These are phyloP conservation scores for Apis cerana DNA, from an alignment of 1,140 invertebrate genomes.

Conservation along the genomic window DNA sequence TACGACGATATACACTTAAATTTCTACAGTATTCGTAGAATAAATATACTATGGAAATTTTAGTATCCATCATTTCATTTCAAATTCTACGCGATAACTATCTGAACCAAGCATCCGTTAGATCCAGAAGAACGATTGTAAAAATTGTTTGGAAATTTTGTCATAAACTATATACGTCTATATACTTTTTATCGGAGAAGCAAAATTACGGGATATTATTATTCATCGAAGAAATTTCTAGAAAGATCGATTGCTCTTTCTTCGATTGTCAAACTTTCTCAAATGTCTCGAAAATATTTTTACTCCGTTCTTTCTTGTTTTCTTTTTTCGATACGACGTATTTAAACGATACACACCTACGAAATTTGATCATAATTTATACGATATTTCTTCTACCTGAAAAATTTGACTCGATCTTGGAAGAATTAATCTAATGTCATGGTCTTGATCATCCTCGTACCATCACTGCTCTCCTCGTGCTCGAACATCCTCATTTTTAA, in stretches of 20 bases:
- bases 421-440: not conserved
- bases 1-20: not conserved
- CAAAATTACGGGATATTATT: not conserved
- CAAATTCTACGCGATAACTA: not conserved
- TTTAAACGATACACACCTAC: not conserved
- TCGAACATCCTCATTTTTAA: too few species aligned
- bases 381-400: not conserved
- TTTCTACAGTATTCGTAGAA: not conserved
- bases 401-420: not conserved
- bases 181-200: not conserved
- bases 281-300: not conserved
- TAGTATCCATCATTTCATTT: not conserved
- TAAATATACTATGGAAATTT: not conserved
- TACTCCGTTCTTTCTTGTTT: too few species aligned
- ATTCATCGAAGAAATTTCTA: not conserved
- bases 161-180: too few species aligned
- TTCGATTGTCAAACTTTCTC: not conserved
- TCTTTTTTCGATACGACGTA: not conserved
- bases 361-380: not conserved
- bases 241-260: not conserved
- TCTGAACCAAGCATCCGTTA: not conserved
- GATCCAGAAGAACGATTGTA: not conserved
- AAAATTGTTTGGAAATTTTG: not conserved
- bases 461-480: too few species aligned
- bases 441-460: too few species aligned